Base-by-base conservation (phyloP, 2,113 vertebrate species). In the Sylvietta virens region DNA sequence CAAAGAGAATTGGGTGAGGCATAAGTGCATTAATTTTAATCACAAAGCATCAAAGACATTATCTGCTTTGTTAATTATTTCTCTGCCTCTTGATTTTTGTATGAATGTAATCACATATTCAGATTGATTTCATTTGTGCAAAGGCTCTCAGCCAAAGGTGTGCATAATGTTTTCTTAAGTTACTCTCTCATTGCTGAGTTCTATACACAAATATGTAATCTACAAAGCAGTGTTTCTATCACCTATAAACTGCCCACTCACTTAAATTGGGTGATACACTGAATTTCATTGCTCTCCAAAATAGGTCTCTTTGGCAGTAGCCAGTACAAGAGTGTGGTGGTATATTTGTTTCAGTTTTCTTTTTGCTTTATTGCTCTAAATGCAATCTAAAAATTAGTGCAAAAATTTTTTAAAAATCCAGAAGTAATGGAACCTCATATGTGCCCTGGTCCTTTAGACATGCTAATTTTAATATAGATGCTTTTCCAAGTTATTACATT, bases 271-370 rank as follows among this genome's bases (percentile, higher is more conserved):
- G 22, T 57, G 22, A 24, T 48, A 65, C 22, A 17, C 12, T 30
- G 24, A 42, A 73, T 53, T 37, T 20, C 28, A 27, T 3, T 73
- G 15, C 26, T 65, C 44, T 81, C 44, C 21, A 62, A 66, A 86
- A 3, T 19, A 62, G 8, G 6, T 45, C 4, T 70, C 13, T 86
- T 13, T 42, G 42, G 23, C 42, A 37, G 30, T 31, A 74, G 10
- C 8, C 35, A 67, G 30, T 30, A 58, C 5, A 45, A 31, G 50
- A 85, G 3, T 26, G 11, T 18, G 50, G 9, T 0, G 0, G 7
- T 14, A 44, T 3, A 39, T 66, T 51, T 12, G 1, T 51, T 88
- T 56, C 0, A 0, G 7, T 14, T 86, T 86, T 42, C 15, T 77
- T 80, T 92, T 86, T 40, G 22, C 23, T 60, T 79, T 44, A 48